These are phyloP conservation scores for Tympanoctomys barrerae DNA, from an alignment of 2,797 vertebrate genomes.

Conservation along the genomic window DNA sequence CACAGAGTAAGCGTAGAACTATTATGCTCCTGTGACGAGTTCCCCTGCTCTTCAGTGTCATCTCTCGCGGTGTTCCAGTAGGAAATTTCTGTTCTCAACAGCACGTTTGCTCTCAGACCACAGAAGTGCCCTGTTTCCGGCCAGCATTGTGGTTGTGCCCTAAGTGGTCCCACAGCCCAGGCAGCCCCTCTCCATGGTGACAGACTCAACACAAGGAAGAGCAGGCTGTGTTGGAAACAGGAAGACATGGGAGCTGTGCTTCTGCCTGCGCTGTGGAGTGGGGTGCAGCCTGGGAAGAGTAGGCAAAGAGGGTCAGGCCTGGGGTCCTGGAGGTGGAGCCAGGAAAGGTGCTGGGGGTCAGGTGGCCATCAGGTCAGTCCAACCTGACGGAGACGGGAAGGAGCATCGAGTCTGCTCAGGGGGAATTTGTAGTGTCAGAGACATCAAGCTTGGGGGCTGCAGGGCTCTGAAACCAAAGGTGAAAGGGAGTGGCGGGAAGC, in stretches of 20 bases:
- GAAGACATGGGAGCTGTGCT: too few relatives aligned
- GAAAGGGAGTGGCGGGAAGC: background rate
- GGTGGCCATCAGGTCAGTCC: background rate
- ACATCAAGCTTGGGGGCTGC: background rate
- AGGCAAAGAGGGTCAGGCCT: background rate
- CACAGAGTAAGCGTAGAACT: background rate
- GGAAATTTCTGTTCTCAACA: background rate
- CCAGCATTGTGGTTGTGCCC: background rate
- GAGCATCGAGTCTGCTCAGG: background rate
- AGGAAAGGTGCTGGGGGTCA: background rate
- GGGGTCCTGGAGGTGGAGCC: too few relatives aligned
- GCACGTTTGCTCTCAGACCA: background rate
- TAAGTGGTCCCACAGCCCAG: background rate
- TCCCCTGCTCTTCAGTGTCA: background rate
- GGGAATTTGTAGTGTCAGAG: background rate
- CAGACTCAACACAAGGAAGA: background rate
- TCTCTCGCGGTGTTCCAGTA: background rate
- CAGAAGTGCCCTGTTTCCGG: background rate
- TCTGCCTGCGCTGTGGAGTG: too few relatives aligned
- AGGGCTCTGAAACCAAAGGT: background rate
- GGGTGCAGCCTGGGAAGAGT: rapidly evolving
- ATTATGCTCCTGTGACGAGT: background rate
- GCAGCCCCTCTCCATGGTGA: background rate
- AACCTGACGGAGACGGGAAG: background rate
- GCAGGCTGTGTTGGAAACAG: background rate